Conservation (phyloP, 2,888 invertebrate species). For the Altica lythri region DNA sequence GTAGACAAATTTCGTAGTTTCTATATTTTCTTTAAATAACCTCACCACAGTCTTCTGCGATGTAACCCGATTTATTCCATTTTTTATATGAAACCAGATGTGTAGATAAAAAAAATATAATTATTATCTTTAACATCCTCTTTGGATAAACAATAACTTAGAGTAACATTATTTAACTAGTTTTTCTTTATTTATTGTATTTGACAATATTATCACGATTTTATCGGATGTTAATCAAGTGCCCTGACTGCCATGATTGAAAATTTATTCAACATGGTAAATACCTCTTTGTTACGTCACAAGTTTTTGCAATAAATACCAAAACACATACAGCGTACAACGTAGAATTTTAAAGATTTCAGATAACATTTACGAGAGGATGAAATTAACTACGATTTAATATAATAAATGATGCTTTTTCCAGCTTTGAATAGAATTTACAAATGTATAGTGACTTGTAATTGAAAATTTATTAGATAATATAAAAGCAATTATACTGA, state of each 20-base stretch:
- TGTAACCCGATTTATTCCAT: no score
- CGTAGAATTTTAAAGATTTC: constrained; percentile 13
- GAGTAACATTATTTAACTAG: no score
- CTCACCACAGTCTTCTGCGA: no score
- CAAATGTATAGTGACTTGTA: constrained; percentile 5
- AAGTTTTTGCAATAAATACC: constrained; percentile 19
- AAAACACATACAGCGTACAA: constrained; percentile 10
- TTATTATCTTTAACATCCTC: no score
- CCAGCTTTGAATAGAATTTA: constrained; percentile 11
- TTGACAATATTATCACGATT: constrained; percentile 10
- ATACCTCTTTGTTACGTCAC: constrained; percentile 15
- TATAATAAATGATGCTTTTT: constrained; percentile 15
- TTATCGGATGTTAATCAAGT: constrained; percentile 9
- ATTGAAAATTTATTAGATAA: constrained; percentile 18
- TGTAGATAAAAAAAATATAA: no score
- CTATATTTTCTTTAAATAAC: constrained; percentile 1
- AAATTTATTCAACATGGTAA: constrained; percentile 8
- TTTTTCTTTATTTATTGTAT: no score
- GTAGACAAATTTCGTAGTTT: not conserved
- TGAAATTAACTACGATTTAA: constrained; percentile 14
- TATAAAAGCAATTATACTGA: constrained; percentile 15
- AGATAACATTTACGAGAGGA: constrained; percentile 21
- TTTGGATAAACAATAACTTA: no score
- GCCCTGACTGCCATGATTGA: constrained; percentile 5
- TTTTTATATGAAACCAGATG: no score